Conservation (phyloP, 1,140 invertebrate genomes). For the Rhopalosiphum padi region DNA sequence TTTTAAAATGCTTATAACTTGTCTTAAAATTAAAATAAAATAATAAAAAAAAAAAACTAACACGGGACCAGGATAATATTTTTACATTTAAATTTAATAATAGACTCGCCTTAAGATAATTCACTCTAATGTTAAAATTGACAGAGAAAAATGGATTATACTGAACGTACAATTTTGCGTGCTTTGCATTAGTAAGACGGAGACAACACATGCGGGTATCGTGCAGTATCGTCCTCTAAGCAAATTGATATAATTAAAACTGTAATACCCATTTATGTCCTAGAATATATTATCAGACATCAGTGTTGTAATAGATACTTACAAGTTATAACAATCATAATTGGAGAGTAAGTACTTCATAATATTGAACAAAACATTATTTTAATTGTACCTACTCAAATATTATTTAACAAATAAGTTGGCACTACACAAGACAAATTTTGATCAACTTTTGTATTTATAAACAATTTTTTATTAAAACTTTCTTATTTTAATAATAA, state of each 20-base stretch:
- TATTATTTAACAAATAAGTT: background rate
- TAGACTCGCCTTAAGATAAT: too few relatives aligned
- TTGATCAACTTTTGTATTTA: background rate
- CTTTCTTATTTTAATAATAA: too few relatives aligned
- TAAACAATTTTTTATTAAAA: background rate
- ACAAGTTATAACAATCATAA: background rate
- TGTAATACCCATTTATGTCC: background rate
- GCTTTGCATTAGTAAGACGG: background rate
- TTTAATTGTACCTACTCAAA: background rate
- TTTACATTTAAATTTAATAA: too few relatives aligned
- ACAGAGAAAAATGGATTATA: background rate
- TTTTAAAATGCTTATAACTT: too few relatives aligned
- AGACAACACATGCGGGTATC: background rate
- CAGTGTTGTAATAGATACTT: background rate
- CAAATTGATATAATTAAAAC: background rate
- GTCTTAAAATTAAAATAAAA: too few relatives aligned
- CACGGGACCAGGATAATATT: too few relatives aligned
- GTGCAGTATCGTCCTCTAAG: background rate
- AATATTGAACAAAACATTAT: background rate
- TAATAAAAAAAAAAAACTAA: too few relatives aligned
- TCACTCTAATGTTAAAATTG: too few relatives aligned
- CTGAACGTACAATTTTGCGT: background rate
- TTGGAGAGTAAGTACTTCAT: background rate
- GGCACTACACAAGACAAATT: background rate
- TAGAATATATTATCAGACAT: constrained; percentile 10